Evolutionary conservation across 2,113 vertebrate genomes (phyloP), one percentile per base, ranked within the genome.

Genomic region (Hydrochoerus hydrochaeris): DNA sequence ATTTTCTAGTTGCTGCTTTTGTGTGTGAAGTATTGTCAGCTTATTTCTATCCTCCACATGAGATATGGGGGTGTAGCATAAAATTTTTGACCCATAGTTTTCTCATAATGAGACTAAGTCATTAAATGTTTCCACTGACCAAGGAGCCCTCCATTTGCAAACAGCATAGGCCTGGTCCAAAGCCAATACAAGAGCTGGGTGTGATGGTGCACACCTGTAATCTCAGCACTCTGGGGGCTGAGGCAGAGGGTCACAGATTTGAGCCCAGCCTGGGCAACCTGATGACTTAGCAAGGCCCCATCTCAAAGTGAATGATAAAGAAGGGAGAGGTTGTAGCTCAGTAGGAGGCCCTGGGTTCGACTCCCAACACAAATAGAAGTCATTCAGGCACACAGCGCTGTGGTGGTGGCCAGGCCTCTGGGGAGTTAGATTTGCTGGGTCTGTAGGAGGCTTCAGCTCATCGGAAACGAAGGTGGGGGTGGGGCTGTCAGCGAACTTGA

Each of bases 21-120:
- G 13, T 63, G n/a, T 26, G 10, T 17, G 9, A 86, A 75, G 17
- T 10, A 24, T 5, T 41, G 28, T 73, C 17, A 3, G 41, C 8
- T 22, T 3, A 2, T 22, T 52, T 67, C n/a, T 30, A 46, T 11
- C 35, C 11, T 60, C 0, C 0, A 3, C 20, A 10, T 0, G 9
- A 32, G 65, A 13, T 9, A 2, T 0, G 8, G 41, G 2, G 52
- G 75, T 17, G 4, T 20, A 22, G 35, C 30, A 38, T 38, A 60
- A 62, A 30, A 20, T 9, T 54, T 24, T 5, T 10, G 63, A 32
- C 35, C 41, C 32, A 0, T 16, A 20, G 38, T 60, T 75, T 62
- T 38, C 16, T 44, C 44, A 0, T 20, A 60, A 19, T 17, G 67
- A 95, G 62, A 46, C 32, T 7, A 69, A 62, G 49, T 28, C 32